A percentile compares a stretch with the other conserved stretches of the same genome.
phyloP scores from a whole-genome alignment of 2,113 vertebrate genomes.

The Enhydra lutris region DNA sequence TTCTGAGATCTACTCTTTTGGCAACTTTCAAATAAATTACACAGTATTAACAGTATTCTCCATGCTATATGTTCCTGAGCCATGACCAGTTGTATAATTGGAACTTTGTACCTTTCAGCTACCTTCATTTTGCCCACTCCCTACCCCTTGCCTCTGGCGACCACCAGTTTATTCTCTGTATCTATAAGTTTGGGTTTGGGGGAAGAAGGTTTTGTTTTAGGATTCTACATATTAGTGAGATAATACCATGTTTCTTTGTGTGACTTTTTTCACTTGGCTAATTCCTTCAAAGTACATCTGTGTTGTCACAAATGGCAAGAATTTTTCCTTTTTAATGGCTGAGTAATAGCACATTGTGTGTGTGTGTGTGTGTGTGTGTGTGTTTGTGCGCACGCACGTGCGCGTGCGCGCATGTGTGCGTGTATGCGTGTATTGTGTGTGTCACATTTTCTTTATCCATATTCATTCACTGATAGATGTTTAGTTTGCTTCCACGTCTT shows the following conservation, averaged over 20 bases:
- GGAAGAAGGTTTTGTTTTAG: background rate
- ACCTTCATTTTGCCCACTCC: background rate
- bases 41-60: background rate
- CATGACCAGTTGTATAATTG: background rate
- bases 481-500: background rate
- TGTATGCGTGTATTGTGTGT: background rate
- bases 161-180: background rate
- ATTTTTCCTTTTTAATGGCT: background rate
- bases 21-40: background rate
- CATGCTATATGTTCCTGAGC: background rate
- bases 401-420: no score
- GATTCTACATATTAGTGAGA: background rate
- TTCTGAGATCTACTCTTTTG: background rate
- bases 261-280: background rate
- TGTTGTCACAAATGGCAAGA: background rate
- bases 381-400: no score
- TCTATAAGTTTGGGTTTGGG: background rate
- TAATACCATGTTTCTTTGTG: background rate
- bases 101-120: background rate
- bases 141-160: background rate
- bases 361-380: background rate
- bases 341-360: background rate
- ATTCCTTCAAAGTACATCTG: background rate
- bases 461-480: background rate
- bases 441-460: background rate